A percentile compares a stretch with the other conserved stretches of the same genome.
phyloP scores from a whole-genome alignment of 2,888 invertebrate species.

The Hypselothyrea guttata region DNA sequence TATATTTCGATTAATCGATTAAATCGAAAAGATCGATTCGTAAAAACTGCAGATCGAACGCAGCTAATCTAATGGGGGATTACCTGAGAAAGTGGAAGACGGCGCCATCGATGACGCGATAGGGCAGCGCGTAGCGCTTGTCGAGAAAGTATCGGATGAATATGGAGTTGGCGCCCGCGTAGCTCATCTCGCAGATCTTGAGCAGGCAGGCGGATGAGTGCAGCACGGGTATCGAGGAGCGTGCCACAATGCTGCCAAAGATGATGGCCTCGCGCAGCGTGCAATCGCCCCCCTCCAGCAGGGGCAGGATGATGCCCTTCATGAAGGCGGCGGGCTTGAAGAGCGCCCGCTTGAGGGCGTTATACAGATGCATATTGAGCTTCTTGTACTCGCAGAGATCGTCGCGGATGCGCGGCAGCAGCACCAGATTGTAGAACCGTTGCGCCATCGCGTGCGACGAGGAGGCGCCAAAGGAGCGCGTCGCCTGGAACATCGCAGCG shows the following conservation, averaged over 20 bases:
- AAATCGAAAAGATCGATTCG: too few relatives aligned
- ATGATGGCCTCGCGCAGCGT: constrained; percentile 98
- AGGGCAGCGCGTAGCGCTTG: constrained; percentile 98
- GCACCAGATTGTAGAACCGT: constrained; percentile 95
- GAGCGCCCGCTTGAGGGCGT: constrained; percentile 94
- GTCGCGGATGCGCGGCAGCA: constrained; percentile 95
- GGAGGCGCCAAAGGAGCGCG: constrained; percentile 97
- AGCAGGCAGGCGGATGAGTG: constrained; percentile 97
- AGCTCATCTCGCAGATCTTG: constrained; percentile 98
- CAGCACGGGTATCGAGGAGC: constrained; percentile 95
- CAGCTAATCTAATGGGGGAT: too few relatives aligned
- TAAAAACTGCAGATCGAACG: too few relatives aligned
- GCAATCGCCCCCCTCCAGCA: constrained; percentile 94
- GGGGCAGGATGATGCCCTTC: constrained; percentile 92
- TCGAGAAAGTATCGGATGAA: constrained; percentile 96
- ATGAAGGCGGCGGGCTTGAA: constrained; percentile 99
- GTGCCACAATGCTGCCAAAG: constrained; percentile 94
- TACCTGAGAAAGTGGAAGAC: constrained; percentile 97
- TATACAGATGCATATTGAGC: constrained; percentile 97
- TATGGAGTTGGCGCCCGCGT: constrained; percentile 97
- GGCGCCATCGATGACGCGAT: constrained; percentile 95
- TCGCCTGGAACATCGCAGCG: constrained; percentile 95
- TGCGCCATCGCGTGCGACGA: constrained; percentile 98
- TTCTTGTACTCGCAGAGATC: constrained; percentile 97
- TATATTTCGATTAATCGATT: too few relatives aligned